phyloP scores from a whole-genome alignment of 1,140 invertebrate genomes.

The Hormaphis cornu region DNA sequence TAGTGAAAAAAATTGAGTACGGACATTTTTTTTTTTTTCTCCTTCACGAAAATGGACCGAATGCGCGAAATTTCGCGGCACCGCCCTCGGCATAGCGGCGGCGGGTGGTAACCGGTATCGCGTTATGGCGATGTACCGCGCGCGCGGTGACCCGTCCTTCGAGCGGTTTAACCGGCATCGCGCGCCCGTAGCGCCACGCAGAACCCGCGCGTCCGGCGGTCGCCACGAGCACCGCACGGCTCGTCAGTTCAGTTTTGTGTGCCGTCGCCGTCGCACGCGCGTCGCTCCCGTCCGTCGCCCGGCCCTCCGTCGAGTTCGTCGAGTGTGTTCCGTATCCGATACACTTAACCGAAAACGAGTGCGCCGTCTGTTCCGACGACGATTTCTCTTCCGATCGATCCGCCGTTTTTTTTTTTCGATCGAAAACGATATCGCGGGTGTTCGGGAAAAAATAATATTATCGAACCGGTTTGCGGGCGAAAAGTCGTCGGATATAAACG shows the following conservation, averaged over 20 bases:
- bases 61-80: too few relatives aligned
- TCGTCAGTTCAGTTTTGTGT: slow-evolving; percentile 25
- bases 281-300: neutral
- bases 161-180: neutral
- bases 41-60: too few relatives aligned
- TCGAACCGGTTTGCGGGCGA: neutral
- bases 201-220: neutral
- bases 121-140: neutral
- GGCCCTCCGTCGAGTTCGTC: neutral
- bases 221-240: neutral
- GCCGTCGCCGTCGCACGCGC: neutral
- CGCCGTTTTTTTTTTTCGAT: neutral
- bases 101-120: too few relatives aligned
- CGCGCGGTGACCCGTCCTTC: neutral
- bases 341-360: neutral
- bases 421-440: neutral
- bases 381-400: neutral
- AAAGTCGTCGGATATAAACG: neutral
- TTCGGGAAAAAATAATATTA: neutral
- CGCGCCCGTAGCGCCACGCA: neutral
- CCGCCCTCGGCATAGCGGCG: too few relatives aligned
- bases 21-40: too few relatives aligned
- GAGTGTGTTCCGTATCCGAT: neutral
- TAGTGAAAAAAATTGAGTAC: too few relatives aligned
- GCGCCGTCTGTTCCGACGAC: neutral